phyloP scores from a whole-genome alignment of 2,113 vertebrate species.

The Oryzias celebensis region DNA sequence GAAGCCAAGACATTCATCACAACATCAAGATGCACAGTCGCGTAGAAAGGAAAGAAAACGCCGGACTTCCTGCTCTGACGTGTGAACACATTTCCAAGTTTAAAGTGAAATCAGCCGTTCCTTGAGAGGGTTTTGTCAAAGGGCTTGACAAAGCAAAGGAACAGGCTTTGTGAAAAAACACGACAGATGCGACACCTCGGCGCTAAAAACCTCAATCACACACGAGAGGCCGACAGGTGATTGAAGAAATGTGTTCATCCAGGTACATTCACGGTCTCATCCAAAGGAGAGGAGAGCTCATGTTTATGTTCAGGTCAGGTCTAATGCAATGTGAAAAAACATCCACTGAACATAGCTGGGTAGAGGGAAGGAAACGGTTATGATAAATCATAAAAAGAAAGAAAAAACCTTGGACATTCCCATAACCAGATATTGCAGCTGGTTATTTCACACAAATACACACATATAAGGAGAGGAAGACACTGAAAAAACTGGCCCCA shows the following conservation, averaged over 20 bases:
- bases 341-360: slow-evolving; percentile 78
- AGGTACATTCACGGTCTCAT: slow-evolving; percentile 57
- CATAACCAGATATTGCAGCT: slow-evolving; percentile 75
- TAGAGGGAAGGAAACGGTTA: slow-evolving; percentile 74
- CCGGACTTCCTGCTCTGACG: slow-evolving; percentile 12
- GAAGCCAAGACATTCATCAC: slow-evolving; percentile 19
- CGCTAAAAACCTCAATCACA: no score
- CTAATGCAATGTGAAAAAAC: slow-evolving; percentile 64
- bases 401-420: slow-evolving; percentile 58
- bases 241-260: slow-evolving; percentile 58
- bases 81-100: slow-evolving; percentile 48
- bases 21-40: slow-evolving; percentile 16
- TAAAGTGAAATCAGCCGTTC: slow-evolving; percentile 34
- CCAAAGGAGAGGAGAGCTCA: slow-evolving; percentile 60
- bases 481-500: slow-evolving; percentile 57
- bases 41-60: slow-evolving; percentile 11
- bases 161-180: slow-evolving; percentile 36
- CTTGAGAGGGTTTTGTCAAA: slow-evolving; percentile 47
- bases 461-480: slow-evolving; percentile 67
- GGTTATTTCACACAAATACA: slow-evolving; percentile 74
- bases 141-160: slow-evolving; percentile 50
- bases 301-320: slow-evolving; percentile 73
- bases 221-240: slow-evolving; percentile 35
- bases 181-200: slow-evolving; percentile 30
- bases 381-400: slow-evolving; percentile 57